Conservation (phyloP, 2,888 invertebrate species). For the Panzeria rudis region DNA sequence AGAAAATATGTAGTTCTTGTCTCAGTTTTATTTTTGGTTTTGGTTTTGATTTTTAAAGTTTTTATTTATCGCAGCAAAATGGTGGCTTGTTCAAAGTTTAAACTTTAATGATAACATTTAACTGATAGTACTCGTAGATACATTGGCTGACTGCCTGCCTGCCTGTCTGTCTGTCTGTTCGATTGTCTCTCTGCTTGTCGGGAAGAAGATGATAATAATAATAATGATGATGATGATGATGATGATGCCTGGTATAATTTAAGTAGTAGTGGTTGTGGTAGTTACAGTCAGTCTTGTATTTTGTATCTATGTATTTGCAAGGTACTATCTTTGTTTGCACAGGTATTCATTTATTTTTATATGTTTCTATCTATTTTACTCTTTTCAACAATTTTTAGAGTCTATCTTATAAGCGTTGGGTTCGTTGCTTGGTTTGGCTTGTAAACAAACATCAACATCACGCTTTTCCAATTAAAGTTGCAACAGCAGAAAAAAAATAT, state of each 20-base stretch:
- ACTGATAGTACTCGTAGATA: conserved; percentile 40
- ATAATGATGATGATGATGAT: conserved; percentile 11
- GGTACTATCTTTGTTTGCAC: conserved; percentile 69
- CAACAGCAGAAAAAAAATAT: conserved; percentile 38
- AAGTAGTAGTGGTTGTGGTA: conserved; percentile 9
- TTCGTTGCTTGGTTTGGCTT: conserved; percentile 50
- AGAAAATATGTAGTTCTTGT: conserved; percentile 3
- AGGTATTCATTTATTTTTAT: conserved; percentile 71
- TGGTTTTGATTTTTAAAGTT: conserved; percentile 5
- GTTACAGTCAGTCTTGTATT: conserved; percentile 22
- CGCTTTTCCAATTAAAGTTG: conserved; percentile 72
- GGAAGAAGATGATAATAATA: conserved; percentile 20
- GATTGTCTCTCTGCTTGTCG: conserved; percentile 23
- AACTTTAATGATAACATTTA: conserved; percentile 71
- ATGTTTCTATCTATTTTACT: conserved; percentile 53
- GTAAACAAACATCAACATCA: conserved; percentile 71
- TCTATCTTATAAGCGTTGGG: conserved; percentile 6
- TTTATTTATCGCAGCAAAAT: conserved; percentile 69
- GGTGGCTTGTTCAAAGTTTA: conserved; percentile 71
- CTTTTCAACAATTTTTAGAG: conserved; percentile 15
- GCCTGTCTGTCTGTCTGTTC: conserved; percentile 4
- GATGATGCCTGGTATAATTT: conserved; percentile 33
- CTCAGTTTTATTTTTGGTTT: background rate
- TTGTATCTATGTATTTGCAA: conserved; percentile 44
- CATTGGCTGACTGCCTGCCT: conserved; percentile 12